A percentile compares a stretch with the other conserved stretches of the same genome.
These are phyloP conservation scores for Phycodurus eques DNA, from an alignment of 2,113 vertebrate species.

Conservation along the genomic window DNA sequence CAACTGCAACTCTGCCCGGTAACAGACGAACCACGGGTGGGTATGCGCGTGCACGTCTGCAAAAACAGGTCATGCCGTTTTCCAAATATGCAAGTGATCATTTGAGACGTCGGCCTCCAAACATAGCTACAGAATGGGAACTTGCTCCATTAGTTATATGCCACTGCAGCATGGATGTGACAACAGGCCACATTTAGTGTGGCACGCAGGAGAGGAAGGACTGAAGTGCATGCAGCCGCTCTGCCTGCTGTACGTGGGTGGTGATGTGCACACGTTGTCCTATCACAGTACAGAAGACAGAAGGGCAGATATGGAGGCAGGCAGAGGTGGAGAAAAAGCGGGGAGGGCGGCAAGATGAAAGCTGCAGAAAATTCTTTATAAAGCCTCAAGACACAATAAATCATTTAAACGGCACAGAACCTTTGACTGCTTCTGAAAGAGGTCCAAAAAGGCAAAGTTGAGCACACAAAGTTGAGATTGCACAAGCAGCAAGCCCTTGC, in stretches of 20 bases:
- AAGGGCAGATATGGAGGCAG: constrained; percentile 15
- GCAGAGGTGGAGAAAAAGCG: constrained; percentile 17
- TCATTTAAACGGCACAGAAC: constrained; percentile 56
- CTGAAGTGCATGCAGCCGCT: constrained; percentile 20
- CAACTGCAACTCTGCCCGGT: constrained; percentile 53
- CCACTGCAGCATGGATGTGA: constrained; percentile 33
- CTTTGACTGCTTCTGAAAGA: constrained; percentile 50
- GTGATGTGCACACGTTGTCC: constrained; percentile 37
- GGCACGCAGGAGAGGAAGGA: constrained; percentile 40
- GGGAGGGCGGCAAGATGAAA: constrained; percentile 38
- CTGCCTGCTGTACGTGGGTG: constrained; percentile 12
- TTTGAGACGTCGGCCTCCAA: constrained; percentile 57
- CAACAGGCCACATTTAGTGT: constrained; percentile 47
- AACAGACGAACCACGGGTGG: constrained; percentile 49
- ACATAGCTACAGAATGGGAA: constrained; percentile 46
- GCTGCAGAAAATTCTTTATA: constrained; percentile 51
- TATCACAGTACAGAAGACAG: constrained; percentile 20
- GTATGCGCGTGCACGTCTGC: constrained; percentile 50
- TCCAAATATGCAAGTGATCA: constrained; percentile 52
- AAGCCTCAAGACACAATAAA: constrained; percentile 56
- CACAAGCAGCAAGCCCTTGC: background rate
- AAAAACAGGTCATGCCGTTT: constrained; percentile 53
- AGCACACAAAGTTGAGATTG: background rate
- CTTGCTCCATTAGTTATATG: constrained; percentile 42
- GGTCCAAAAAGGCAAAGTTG: constrained; percentile 25